Percentiles rank a stretch among this genome's conserved stretches.
These are phyloP conservation scores for Sander lucioperca DNA, from an alignment of 2,113 vertebrate species.

Conservation along the genomic window DNA sequence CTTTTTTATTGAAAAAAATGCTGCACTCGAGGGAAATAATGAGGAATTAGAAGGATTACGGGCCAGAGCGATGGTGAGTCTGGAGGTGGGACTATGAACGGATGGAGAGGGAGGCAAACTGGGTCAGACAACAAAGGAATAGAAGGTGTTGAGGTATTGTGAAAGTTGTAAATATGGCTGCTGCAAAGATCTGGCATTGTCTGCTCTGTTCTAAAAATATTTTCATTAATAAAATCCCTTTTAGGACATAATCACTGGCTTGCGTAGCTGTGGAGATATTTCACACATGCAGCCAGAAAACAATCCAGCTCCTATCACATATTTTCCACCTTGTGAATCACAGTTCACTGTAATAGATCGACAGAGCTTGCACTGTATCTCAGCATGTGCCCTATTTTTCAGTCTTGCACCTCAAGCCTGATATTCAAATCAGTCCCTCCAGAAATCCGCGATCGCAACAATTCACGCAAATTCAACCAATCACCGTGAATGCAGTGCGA, in stretches of 20 bases:
- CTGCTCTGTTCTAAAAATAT: constrained; percentile 9
- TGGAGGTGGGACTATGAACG: constrained; percentile 46
- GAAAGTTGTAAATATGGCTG: constrained; percentile 54
- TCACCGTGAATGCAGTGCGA: too few species aligned
- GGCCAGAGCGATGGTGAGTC: constrained; percentile 48
- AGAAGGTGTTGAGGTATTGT: constrained; percentile 37
- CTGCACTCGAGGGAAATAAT: constrained; percentile 76
- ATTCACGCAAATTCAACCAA: too few species aligned
- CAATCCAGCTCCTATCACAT: constrained; percentile 36
- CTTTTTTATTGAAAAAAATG: constrained; percentile 60
- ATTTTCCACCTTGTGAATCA: constrained; percentile 46
- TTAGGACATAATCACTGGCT: constrained; percentile 23
- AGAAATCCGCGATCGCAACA: too few species aligned
- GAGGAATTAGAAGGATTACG: constrained; percentile 62
- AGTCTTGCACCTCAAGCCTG: constrained; percentile 40
- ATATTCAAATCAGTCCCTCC: constrained; percentile 19
- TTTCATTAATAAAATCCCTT: constrained; percentile 27
- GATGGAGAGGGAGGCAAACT: constrained; percentile 58
- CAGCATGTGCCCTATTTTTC: constrained; percentile 67
- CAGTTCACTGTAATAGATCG: constrained; percentile 56
- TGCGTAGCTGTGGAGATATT: constrained; percentile 19
- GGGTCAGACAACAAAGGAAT: constrained; percentile 70
- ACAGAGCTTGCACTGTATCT: constrained; percentile 42
- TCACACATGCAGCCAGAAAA: constrained; percentile 35
- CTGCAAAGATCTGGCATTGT: constrained; percentile 21